Conservation (phyloP, 2,113 vertebrate species). For the Ellobius talpinus region DNA sequence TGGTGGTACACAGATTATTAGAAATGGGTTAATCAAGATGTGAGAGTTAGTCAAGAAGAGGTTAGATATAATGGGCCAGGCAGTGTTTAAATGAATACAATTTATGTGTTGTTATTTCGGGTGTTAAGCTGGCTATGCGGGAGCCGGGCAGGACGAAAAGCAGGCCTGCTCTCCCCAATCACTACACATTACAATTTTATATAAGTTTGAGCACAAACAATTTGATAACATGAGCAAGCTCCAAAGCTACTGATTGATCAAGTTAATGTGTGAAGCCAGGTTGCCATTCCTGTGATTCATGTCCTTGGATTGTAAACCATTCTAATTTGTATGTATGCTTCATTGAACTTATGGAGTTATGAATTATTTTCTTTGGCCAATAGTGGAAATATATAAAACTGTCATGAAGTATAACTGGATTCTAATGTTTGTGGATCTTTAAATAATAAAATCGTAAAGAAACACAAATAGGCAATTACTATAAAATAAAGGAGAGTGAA, state of each 20-base stretch:
- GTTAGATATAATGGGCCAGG: too few relatives aligned
- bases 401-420: background rate
- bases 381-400: background rate
- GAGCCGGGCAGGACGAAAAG: too few relatives aligned
- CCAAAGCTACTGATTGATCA: background rate
- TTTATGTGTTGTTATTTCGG: too few relatives aligned
- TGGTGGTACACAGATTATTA: too few relatives aligned
- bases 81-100: too few relatives aligned
- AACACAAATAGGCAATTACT: background rate
- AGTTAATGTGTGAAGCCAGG: background rate
- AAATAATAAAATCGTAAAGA: background rate
- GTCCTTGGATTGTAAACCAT: background rate
- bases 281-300: background rate
- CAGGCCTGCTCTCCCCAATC: too few relatives aligned
- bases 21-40: too few relatives aligned
- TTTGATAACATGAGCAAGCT: background rate
- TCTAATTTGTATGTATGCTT: background rate
- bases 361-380: slow-evolving; percentile 10
- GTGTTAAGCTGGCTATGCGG: too few relatives aligned
- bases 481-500: background rate
- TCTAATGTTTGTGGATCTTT: background rate
- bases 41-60: too few relatives aligned
- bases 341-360: background rate
- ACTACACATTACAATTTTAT: background rate
- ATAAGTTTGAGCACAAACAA: background rate